phyloP scores from a whole-genome alignment of 2,797 vertebrate genomes.

The Petrocephalus schoutedeni region DNA sequence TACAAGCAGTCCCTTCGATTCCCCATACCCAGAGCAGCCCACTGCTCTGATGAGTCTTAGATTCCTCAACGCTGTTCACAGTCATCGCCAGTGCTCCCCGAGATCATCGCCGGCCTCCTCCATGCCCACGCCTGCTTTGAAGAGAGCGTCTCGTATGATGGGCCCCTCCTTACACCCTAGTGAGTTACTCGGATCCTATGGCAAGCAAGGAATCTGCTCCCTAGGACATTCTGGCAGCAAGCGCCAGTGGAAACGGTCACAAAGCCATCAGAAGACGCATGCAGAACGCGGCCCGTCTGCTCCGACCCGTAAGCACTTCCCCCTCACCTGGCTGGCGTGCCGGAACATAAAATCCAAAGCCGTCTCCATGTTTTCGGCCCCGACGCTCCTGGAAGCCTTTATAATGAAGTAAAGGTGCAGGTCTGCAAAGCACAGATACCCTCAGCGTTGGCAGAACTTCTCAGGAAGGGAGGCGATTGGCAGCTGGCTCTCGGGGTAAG shows the following conservation, averaged over 20 bases:
- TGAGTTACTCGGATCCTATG: background rate
- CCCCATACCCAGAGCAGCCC: background rate
- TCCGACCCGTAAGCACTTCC: background rate
- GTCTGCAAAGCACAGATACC: background rate
- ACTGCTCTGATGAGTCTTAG: background rate
- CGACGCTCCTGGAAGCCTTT: constrained; percentile 21
- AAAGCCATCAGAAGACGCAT: background rate
- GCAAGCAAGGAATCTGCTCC: background rate
- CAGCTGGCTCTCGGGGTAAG: background rate
- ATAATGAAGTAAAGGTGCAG: constrained; percentile 26
- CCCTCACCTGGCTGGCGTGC: background rate
- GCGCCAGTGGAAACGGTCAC: background rate
- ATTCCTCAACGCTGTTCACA: background rate
- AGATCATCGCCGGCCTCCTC: background rate
- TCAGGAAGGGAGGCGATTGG: background rate
- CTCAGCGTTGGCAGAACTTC: background rate
- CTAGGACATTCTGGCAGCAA: background rate
- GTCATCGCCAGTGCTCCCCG: background rate
- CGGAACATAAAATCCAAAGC: background rate
- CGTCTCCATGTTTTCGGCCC: constrained; percentile 21
- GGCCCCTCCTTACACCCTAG: background rate
- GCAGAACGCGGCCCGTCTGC: background rate
- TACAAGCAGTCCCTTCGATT: background rate
- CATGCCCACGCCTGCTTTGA: background rate
- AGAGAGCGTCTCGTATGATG: background rate